Conservation (phyloP, 2,797 vertebrate species). For the Spinus olivaceus region DNA sequence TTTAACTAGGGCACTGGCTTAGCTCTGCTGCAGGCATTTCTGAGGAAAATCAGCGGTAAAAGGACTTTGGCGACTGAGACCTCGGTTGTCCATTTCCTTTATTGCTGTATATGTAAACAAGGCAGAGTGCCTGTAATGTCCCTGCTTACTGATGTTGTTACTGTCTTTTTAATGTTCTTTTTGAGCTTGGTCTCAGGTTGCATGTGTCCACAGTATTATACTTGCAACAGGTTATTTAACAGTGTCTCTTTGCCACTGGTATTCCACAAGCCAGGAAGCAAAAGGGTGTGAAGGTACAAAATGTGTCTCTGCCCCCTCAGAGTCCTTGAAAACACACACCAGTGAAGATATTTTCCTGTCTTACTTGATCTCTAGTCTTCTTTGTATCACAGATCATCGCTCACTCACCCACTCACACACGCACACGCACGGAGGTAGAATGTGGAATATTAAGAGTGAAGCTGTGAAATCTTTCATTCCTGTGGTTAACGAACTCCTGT, state of each 20-base stretch:
- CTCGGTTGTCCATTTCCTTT: neutral
- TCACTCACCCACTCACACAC: neutral
- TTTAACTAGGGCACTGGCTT: neutral
- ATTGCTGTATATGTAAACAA: neutral
- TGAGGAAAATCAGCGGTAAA: neutral
- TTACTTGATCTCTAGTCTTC: neutral
- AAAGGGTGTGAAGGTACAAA: neutral
- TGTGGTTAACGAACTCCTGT: neutral
- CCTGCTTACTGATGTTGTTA: neutral
- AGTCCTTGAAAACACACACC: neutral
- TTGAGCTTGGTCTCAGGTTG: neutral
- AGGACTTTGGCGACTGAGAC: rapidly evolving
- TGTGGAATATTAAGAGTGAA: neutral
- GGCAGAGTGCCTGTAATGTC: neutral
- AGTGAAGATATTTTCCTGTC: neutral
- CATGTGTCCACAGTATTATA: neutral
- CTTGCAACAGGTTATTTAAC: neutral
- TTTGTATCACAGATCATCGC: neutral
- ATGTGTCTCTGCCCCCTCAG: neutral
- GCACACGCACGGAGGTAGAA: rapidly evolving
- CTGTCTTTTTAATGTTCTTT: neutral
- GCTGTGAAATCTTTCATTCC: neutral
- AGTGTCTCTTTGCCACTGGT: neutral
- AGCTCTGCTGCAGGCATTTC: neutral
- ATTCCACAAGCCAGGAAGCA: neutral